Evolutionary conservation across 2,797 vertebrate genomes (phyloP), one percentile per base, ranked within the genome.

Genomic region (Poecilia velifera): DNA sequence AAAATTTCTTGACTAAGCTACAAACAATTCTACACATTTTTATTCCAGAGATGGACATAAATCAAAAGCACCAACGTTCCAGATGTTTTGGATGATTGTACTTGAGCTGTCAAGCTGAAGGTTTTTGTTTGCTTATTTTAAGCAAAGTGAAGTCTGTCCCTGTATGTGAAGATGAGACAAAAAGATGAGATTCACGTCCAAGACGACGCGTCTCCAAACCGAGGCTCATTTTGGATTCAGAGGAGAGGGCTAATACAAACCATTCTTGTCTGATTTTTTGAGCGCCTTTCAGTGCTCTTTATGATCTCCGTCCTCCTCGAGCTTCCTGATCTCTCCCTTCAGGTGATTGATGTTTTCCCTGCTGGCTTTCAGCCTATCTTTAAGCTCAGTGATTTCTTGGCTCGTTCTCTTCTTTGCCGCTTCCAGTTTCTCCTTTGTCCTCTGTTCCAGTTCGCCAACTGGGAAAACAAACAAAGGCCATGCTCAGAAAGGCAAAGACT

Each of bases 331-430:
- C 94, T 99, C 98, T 84, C 91, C 96, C 94, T 99, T 99, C 86
- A 99, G 96, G 87, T 97, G 96, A 95, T 99, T 99, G 93, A 99
- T 99, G 87, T 97, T 98, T 93, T 99, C 98, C 89, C 98, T 96
- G 91, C 97, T 99, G 92, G 98, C 98, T 95, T 99, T 99, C 79
- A 99, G 94, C 87, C 97, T 97, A 91, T 99, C 98, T 93, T 99
- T 99, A 85, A 99, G 96, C 87, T 99, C 98, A 8, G 97, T 95
- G 76, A 99, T 99, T 95, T 99, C 98, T 94, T 97, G 97, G 88
- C 98, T 99, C 41, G 97, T 99, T 94, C 97, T 98, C 94, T 97
- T 99, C 95, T 98, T 99, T 9, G 98, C 97, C 13, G 94, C 90
- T 89, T 99, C 98, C 76, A 99, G 90, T 90, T 99, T 99, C 91